A percentile compares a stretch with the other conserved stretches of the same genome.
Evolutionary conservation across 2,113 vertebrate genomes (phyloP).

Genomic region (Odocoileus virginianus): DNA sequence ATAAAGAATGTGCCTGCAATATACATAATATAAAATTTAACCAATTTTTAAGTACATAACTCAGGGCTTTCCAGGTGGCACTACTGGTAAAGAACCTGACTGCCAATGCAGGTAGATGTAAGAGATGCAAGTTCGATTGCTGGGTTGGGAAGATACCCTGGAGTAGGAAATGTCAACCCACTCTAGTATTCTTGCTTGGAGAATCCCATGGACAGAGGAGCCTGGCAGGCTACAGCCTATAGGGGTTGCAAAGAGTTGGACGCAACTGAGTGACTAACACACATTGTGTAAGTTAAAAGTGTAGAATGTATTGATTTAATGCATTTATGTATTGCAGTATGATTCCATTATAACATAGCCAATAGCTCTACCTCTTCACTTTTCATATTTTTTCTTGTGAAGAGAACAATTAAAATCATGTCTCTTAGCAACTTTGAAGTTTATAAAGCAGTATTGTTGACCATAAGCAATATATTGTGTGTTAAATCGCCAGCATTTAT

Average conservation of each 20-base stretch:
- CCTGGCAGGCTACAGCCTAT: not conserved
- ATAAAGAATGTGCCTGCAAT: not conserved
- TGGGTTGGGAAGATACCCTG: not conserved
- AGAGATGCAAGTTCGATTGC: not conserved
- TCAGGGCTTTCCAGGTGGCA: not conserved
- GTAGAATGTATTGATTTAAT: not conserved
- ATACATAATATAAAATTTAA: not conserved
- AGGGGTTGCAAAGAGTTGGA: not conserved
- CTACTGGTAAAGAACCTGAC: not conserved
- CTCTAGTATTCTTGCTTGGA: not conserved
- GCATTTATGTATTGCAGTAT: not conserved
- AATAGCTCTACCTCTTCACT: not conserved
- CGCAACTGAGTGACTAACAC: not conserved
- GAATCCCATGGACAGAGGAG: not conserved
- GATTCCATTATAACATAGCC: not conserved
- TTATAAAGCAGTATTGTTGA: not conserved
- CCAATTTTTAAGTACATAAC: not conserved
- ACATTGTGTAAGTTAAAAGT: not conserved
- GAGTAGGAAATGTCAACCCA: not conserved
- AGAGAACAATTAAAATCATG: not conserved
- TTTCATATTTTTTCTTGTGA: not conserved
- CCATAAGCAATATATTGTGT: not conserved
- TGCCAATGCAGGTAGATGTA: not conserved
- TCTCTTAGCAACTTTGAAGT: not conserved
- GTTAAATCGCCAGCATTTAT: not conserved